A percentile compares a stretch with the other conserved stretches of the same genome.
These are phyloP conservation scores for Carabus problematicus DNA, from an alignment of 2,888 invertebrate species.

Conservation along the genomic window DNA sequence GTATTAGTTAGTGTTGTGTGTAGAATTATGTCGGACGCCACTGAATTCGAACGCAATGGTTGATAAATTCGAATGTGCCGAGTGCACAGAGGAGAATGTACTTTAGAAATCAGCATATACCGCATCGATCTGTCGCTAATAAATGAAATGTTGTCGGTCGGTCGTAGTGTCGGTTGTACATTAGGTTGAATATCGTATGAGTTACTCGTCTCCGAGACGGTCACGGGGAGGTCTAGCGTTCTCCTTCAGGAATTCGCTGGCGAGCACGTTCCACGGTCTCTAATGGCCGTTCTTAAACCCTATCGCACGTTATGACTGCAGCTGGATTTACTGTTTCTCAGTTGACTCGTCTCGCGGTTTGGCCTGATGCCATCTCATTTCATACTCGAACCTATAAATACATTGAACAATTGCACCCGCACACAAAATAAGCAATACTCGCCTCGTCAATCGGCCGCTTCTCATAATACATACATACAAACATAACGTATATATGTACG, in stretches of 20 bases:
- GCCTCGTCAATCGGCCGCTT: neutral
- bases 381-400: slow-evolving; percentile 1
- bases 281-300: slow-evolving; percentile 43
- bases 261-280: slow-evolving; percentile 48
- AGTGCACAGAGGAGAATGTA: slow-evolving; percentile 5
- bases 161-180: neutral
- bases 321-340: slow-evolving; percentile 45
- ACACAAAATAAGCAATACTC: neutral
- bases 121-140: slow-evolving; percentile 5
- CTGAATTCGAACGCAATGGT: neutral
- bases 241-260: slow-evolving; percentile 46
- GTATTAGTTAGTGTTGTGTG: too few species aligned
- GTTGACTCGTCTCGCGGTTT: neutral
- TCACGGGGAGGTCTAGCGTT: slow-evolving; percentile 14
- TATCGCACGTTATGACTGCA: slow-evolving; percentile 50
- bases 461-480: too few species aligned
- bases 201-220: neutral
- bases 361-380: slow-evolving; percentile 5
- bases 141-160: slow-evolving; percentile 5
- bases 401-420: slow-evolving; percentile 6
- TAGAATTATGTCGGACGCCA: too few species aligned
- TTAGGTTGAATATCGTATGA: slow-evolving; percentile 11
- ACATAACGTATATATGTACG: too few species aligned
- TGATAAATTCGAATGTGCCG: slow-evolving; percentile 16
- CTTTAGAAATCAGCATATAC: slow-evolving; percentile 4